Conservation (phyloP, 2,797 vertebrate species). For the Sebastiscus tertius region DNA sequence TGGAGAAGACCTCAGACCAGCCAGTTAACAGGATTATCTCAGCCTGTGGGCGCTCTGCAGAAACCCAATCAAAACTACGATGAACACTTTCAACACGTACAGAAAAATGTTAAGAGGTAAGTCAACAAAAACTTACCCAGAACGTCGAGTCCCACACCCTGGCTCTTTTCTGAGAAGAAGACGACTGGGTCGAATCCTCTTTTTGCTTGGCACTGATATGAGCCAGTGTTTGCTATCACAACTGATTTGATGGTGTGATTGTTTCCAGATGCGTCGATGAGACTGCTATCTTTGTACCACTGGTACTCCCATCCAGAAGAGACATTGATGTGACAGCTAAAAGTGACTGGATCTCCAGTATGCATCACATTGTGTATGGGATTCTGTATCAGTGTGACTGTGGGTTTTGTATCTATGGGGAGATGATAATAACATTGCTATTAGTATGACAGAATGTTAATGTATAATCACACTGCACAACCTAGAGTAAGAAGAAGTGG, state of each 20-base stretch:
- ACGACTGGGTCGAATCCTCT: not conserved
- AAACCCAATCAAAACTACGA: not conserved
- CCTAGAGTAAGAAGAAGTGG: too few relatives aligned
- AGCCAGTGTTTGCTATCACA: not conserved
- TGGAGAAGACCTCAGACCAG: conserved; percentile 78
- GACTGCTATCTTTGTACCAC: conserved; percentile 38
- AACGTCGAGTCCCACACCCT: not conserved
- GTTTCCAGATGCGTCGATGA: rapidly evolving
- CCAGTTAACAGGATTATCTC: conserved; percentile 68
- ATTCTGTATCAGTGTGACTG: conserved; percentile 21
- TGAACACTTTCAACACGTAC: not conserved
- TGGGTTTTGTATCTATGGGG: conserved; percentile 49
- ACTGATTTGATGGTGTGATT: conserved; percentile 27
- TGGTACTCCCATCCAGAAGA: conserved; percentile 70
- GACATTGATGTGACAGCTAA: conserved; percentile 61
- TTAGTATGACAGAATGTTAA: not conserved
- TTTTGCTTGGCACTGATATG: conserved; percentile 49
- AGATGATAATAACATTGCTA: not conserved
- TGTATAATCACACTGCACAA: not conserved
- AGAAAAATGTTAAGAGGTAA: not conserved
- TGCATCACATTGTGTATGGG: conserved; percentile 39
- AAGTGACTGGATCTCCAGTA: conserved; percentile 51
- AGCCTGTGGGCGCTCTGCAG: conserved; percentile 69
- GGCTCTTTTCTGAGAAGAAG: not conserved
- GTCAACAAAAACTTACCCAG: conserved; percentile 12